A percentile compares a stretch with the other conserved stretches of the same genome.
These are phyloP conservation scores for Hemicrepidius hirtus DNA, from an alignment of 2,888 invertebrate species.

Conservation along the genomic window DNA sequence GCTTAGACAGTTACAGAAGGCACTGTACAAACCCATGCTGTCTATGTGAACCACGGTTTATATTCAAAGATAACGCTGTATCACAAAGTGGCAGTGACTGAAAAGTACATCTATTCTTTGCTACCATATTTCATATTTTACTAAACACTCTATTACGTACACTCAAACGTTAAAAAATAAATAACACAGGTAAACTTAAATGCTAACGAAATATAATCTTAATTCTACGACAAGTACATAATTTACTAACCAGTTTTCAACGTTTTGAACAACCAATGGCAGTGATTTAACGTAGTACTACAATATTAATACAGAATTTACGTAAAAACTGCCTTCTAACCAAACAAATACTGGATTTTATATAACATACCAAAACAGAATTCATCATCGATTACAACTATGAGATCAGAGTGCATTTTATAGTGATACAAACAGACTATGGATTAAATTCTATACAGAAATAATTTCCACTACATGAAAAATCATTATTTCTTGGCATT, in stretches of 20 bases:
- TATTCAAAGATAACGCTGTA: conserved; percentile 60
- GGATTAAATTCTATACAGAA: conserved; percentile 17
- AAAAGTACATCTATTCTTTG: conserved; percentile 51
- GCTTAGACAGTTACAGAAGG: conserved; percentile 53
- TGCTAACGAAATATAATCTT: conserved; percentile 37
- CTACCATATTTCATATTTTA: conserved; percentile 41
- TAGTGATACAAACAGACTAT: conserved; percentile 29
- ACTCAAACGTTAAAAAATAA: conserved; percentile 52
- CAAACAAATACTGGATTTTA: conserved; percentile 31
- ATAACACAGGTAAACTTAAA: conserved; percentile 49
- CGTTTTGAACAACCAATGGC: conserved; percentile 35
- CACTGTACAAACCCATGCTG: conserved; percentile 51
- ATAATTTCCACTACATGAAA: conserved; percentile 5
- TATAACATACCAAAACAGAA: conserved; percentile 50
- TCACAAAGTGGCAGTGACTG: conserved; percentile 68
- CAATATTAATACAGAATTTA: conserved; percentile 27
- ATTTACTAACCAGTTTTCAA: conserved; percentile 22
- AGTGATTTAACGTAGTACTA: conserved; percentile 32
- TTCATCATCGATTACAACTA: conserved; percentile 60
- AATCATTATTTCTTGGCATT: background rate
- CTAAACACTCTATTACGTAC: conserved; percentile 47
- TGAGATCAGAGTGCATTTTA: conserved; percentile 66
- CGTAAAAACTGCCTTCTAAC: conserved; percentile 29
- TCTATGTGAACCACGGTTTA: conserved; percentile 47
- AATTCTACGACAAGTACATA: conserved; percentile 45